Evolutionary conservation across 1,140 invertebrate genomes (phyloP).

Genomic region (Micrasema minimum): DNA sequence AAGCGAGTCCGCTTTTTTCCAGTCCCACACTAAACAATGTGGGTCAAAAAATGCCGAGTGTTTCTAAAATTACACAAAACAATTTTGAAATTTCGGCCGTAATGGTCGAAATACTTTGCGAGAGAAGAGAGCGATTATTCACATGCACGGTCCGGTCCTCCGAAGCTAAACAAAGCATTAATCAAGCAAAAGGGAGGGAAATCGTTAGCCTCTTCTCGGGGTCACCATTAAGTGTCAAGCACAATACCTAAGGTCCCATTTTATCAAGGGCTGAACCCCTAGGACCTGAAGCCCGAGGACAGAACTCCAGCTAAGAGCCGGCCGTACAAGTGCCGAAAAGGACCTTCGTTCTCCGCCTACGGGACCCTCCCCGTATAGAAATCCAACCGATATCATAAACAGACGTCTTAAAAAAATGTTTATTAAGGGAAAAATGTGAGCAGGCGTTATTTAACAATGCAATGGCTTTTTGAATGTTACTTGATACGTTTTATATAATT

Average conservation of each 20-base stretch:
- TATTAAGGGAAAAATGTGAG: constrained; percentile 27
- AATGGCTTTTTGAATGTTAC: too few relatives aligned
- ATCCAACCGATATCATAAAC: constrained; percentile 20
- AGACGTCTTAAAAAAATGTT: constrained; percentile 30
- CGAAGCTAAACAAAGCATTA: constrained; percentile 49
- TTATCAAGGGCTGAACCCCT: constrained; percentile 7
- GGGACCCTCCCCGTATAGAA: constrained; percentile 6
- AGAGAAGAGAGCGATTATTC: constrained; percentile 35
- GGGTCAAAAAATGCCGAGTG: too few relatives aligned
- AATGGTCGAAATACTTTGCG: too few relatives aligned
- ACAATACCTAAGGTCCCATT: constrained; percentile 48
- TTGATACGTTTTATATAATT: too few relatives aligned
- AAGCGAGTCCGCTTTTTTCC: too few relatives aligned
- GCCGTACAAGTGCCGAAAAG: too few relatives aligned
- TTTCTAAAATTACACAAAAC: too few relatives aligned
- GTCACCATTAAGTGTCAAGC: constrained; percentile 53
- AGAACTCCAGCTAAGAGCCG: too few relatives aligned
- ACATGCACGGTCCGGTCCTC: constrained; percentile 5
- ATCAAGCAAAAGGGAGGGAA: constrained; percentile 50
- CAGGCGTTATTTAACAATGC: constrained; percentile 24
- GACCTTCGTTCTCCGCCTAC: too few relatives aligned
- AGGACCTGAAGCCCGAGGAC: too few relatives aligned
- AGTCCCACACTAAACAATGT: too few relatives aligned
- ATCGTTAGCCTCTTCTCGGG: constrained; percentile 50
- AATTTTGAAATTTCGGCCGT: background rate